phyloP scores from a whole-genome alignment of 1,140 invertebrate genomes.

The Drosophila sp. region DNA sequence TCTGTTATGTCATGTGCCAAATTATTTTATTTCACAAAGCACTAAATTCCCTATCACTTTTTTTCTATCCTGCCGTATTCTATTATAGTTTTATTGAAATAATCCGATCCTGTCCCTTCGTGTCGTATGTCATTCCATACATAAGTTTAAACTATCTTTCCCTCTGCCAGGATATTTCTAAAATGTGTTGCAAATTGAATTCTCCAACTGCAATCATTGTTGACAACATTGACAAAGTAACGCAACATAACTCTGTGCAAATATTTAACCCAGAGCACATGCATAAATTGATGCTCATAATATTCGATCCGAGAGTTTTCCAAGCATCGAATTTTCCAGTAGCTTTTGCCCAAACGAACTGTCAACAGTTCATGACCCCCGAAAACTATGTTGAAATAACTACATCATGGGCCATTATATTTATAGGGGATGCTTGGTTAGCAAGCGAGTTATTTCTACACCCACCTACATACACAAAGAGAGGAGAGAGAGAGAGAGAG shows the following conservation, averaged over 20 bases:
- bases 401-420: constrained; percentile 38
- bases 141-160: too few species aligned
- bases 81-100: too few species aligned
- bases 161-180: neutral
- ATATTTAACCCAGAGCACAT: neutral
- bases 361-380: constrained; percentile 27
- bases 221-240: constrained; percentile 3
- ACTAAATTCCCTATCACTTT: too few species aligned
- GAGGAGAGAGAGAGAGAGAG: too few species aligned
- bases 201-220: neutral
- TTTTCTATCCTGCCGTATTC: too few species aligned
- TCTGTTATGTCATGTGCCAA: too few species aligned
- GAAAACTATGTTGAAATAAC: constrained; percentile 22
- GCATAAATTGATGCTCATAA: constrained; percentile 19
- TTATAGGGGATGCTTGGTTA: constrained; percentile 29
- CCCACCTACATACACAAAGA: neutral
- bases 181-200: neutral
- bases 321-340: neutral
- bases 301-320: constrained; percentile 19
- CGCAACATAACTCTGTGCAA: constrained; percentile 5
- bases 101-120: too few species aligned
- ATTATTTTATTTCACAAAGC: too few species aligned
- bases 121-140: too few species aligned
- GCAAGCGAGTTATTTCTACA: constrained; percentile 21
- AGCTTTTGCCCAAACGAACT: constrained; percentile 18